Conservation (phyloP, 2,113 vertebrate species). For the Misgurnus anguillicaudatus region DNA sequence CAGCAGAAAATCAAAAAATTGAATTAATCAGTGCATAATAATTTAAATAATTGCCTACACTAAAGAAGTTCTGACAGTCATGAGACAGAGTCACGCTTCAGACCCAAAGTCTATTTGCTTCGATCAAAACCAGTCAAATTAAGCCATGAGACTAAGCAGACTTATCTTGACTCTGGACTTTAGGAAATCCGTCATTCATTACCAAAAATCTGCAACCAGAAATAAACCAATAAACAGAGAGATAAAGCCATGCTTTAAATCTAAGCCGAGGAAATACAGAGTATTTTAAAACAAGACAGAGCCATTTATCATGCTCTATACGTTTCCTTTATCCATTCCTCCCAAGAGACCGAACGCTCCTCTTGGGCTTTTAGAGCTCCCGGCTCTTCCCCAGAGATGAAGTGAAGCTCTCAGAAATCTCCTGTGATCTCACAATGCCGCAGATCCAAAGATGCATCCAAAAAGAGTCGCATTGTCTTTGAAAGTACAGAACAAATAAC, state of each 20-base stretch:
- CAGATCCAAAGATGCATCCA: not conserved
- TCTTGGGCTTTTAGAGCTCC: not conserved
- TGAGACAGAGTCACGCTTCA: not conserved
- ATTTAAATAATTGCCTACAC: not conserved
- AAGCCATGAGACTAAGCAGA: not conserved
- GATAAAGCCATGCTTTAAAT: slow-evolving; percentile 8
- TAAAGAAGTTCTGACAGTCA: not conserved
- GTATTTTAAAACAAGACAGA: not conserved
- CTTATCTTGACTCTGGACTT: not conserved
- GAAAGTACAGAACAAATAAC: not conserved
- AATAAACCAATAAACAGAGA: not conserved
- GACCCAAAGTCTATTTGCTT: not conserved
- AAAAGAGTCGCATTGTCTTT: slow-evolving; percentile 15
- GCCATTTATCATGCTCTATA: not conserved
- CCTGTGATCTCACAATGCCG: not conserved
- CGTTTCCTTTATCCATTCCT: not conserved
- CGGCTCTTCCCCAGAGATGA: not conserved
- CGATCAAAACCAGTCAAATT: slow-evolving; percentile 17
- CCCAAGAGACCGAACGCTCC: not conserved
- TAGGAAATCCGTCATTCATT: not conserved
- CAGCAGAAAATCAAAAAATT: not conserved
- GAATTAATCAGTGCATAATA: not conserved
- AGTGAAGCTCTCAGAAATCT: slow-evolving; percentile 4
- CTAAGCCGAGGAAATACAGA: not conserved
- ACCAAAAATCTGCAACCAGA: not conserved